Percentiles rank a stretch among this genome's conserved stretches.
These are phyloP conservation scores for Podilymbus podiceps DNA, from an alignment of 2,113 vertebrate species.

Conservation along the genomic window DNA sequence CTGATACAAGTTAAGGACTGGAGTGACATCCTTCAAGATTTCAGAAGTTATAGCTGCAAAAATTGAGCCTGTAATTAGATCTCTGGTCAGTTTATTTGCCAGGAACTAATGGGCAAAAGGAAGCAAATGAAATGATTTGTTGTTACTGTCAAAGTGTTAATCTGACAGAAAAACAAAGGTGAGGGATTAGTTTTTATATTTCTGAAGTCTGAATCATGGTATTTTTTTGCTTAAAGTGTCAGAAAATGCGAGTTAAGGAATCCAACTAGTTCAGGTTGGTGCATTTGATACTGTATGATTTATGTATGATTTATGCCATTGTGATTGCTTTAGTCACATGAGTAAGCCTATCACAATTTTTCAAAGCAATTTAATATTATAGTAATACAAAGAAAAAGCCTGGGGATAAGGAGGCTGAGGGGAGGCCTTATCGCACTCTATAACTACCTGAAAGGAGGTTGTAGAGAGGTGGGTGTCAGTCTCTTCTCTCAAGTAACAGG, in stretches of 20 bases:
- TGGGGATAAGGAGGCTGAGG: too few relatives aligned
- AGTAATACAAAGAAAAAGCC: not conserved
- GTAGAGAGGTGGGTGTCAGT: too few relatives aligned
- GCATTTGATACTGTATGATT: accelerated
- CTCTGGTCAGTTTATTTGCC: not conserved
- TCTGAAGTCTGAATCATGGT: not conserved
- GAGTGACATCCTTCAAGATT: not conserved
- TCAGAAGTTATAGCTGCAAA: not conserved
- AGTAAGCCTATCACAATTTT: not conserved
- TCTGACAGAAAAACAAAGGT: not conserved
- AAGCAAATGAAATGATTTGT: not conserved
- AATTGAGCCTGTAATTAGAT: not conserved
- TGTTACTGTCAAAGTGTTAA: not conserved
- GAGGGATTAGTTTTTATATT: not conserved
- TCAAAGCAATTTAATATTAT: not conserved
- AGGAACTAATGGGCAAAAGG: not conserved
- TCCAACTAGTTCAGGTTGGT: not conserved
- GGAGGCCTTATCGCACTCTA: too few relatives aligned
- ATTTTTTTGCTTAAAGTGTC: not conserved
- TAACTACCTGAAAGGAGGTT: too few relatives aligned
- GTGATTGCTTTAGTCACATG: not conserved
- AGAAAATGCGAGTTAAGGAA: not conserved
- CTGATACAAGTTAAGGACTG: not conserved
- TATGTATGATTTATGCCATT: not conserved
- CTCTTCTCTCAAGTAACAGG: too few relatives aligned